Conservation (phyloP, 2,797 vertebrate species). For the Scyliorhinus canicula region DNA sequence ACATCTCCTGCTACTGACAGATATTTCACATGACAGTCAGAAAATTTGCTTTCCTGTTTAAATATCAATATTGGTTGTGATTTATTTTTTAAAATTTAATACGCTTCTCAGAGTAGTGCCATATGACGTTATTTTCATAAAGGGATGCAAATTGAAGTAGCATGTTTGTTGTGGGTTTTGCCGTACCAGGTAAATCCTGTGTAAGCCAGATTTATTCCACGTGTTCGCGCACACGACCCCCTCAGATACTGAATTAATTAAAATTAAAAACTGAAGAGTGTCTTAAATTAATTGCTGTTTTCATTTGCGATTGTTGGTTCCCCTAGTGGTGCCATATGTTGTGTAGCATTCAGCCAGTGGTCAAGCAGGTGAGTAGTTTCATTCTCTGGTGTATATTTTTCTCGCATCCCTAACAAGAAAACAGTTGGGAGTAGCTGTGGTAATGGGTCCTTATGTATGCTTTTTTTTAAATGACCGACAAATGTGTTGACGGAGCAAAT, state of each 20-base stretch:
- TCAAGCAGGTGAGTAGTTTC: neutral
- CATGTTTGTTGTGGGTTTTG: neutral
- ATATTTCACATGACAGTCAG: too few species aligned
- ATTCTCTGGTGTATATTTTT: neutral
- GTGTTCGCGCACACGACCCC: neutral
- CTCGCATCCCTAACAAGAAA: neutral
- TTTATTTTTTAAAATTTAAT: neutral
- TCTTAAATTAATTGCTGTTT: slow-evolving; percentile 5
- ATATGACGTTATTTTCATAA: neutral
- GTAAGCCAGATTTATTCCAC: neutral
- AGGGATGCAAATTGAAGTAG: slow-evolving; percentile 18
- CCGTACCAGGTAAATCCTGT: neutral
- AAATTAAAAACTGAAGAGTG: neutral
- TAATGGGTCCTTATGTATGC: neutral
- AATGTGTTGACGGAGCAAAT: neutral
- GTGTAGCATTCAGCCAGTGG: slow-evolving; percentile 2
- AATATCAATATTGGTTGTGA: neutral
- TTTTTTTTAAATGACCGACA: neutral
- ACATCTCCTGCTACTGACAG: neutral
- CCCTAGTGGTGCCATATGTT: too few species aligned
- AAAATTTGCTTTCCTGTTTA: neutral
- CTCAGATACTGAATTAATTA: neutral
- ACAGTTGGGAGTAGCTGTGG: neutral
- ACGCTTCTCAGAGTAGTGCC: neutral
- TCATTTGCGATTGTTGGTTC: neutral